Base-by-base conservation (phyloP, 2,888 invertebrate genomes). In the Drosophila meridiana region DNA sequence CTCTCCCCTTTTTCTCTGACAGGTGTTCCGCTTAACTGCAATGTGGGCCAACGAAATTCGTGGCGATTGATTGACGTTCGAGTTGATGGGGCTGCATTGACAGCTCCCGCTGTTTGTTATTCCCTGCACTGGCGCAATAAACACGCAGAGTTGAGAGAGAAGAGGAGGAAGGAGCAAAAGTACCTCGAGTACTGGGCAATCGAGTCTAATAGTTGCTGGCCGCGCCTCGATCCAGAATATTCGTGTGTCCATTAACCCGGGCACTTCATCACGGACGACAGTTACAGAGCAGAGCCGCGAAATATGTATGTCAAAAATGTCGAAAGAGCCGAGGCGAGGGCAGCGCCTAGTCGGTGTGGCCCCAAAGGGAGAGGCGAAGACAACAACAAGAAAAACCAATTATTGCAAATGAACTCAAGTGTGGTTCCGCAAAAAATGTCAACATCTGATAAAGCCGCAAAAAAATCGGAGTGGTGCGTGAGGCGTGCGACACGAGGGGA, bases 361-460 rank as follows among this genome's bases (percentile, higher is more conserved):
- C 43, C 45, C 43, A 52, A n/a, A 28, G 30, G 55, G 61, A 52
- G 5, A 53, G 48, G 77, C 67, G 60, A 73, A 78, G 76, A 72
- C 78, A 76, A 91, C 91, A 92, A 91, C 91, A 92, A 91, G 90
- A 89, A 91, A 92, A 92, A 91, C 87, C 92, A 92, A 92, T 92
- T 92, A 87, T 90, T 88, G 89, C 87, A 92, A 92, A 92, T 92
- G 90, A 92, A 91, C 87, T 92, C 90, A 89, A 91, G 86, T 92
- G 92, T 92, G 87, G 89, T 91, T 92, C 92, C 92, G 92, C 90
- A 86, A 90, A 80, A 55, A 78, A 61, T 60, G 60, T 60, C 60
- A 60, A 60, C 60, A 60, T 60, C 60, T 60, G 60, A 60, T 60
- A 80, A 80, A 83, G 88, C 86, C 86, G 86, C 83, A 69, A 60